phyloP scores from a whole-genome alignment of 2,797 vertebrate genomes.

The Danio jaintianensis region DNA sequence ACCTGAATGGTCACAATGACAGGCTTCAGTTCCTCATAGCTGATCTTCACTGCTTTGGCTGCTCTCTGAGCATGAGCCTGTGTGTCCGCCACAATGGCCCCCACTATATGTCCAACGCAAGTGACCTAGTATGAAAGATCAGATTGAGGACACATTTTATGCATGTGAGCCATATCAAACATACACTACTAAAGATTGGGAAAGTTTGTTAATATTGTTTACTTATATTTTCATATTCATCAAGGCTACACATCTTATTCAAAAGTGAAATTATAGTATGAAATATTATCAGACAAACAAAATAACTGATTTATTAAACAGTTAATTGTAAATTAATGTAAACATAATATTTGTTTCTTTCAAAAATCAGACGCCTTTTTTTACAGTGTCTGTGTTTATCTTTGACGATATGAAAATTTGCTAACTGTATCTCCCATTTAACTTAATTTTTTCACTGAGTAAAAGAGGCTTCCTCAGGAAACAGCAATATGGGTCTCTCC shows the following conservation, averaged over 20 bases:
- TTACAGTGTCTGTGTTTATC: too few relatives aligned
- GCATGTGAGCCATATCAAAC: neutral
- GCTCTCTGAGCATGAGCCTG: conserved; percentile 90
- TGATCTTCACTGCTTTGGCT: conserved; percentile 84
- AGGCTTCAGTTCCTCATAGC: conserved; percentile 87
- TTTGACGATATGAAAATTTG: too few relatives aligned
- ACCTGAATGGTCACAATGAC: conserved; percentile 91
- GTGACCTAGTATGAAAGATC: conserved; percentile 82
- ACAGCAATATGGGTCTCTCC: neutral
- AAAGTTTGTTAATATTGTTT: neutral
- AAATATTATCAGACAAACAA: neutral
- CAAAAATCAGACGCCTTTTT: too few relatives aligned
- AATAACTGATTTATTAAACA: neutral
- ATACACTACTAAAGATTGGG: neutral
- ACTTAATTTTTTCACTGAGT: neutral
- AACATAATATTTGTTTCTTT: neutral
- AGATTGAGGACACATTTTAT: neutral
- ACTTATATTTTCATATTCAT: neutral
- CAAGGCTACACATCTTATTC: neutral
- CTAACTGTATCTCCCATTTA: neutral
- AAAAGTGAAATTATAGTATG: neutral
- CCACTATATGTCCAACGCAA: conserved; percentile 92
- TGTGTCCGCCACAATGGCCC: conserved; percentile 90
- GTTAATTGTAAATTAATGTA: too few relatives aligned
- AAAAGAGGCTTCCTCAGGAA: neutral